Evolutionary conservation across 1,140 invertebrate genomes (phyloP), one percentile per base, ranked within the genome.

Genomic region (Reticulitermes speratus): DNA sequence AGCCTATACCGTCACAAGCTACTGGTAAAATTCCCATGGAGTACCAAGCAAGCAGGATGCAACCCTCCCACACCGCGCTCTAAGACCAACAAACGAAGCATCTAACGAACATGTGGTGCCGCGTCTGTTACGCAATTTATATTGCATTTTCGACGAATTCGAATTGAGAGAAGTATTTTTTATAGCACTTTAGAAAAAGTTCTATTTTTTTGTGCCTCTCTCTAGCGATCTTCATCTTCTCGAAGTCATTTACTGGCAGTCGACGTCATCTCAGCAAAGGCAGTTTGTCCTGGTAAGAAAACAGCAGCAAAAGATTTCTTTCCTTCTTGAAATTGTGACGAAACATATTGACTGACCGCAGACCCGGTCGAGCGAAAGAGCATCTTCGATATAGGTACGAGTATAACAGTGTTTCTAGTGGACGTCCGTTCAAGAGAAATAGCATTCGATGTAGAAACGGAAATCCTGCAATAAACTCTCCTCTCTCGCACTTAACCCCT

Each of bases 131-230:
- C n/a, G 8, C n/a, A 75, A 25, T 75, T 75, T 30, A 11, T n/a
- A 75, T 75, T 75, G n/a, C 65, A 75, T 25, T 75, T 75, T 75
- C 65, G 11, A 75, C 65, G 65, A 75, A 75, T 75, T 75, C 25
- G 65, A 75, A 75, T 30, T 14, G 65, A 30, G 65, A 30, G 65
- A 75, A 75, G n/a, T 75, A 25, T 75, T 75, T 30, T 30, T 75
- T 75, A 14, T 14, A 75, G n/a, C 30, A 30, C 65, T 75, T 75
- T 38, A 38, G 65, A 75, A 75, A 75, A 75, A 75, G 65, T 75
- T 30, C 25, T 75, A 8, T 30, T n/a, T n/a, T 69, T 75, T 75
- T 30, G 2, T 23, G 7, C 19, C 59, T 75, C 65, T n/a, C 65
- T 75, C 25, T 2, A 75, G n/a, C 25, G 14, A 25, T 30, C 65